Evolutionary conservation across 2,797 vertebrate species (phyloP), one percentile per base, ranked within the genome.

Genomic region (Dryobates pubescens): DNA sequence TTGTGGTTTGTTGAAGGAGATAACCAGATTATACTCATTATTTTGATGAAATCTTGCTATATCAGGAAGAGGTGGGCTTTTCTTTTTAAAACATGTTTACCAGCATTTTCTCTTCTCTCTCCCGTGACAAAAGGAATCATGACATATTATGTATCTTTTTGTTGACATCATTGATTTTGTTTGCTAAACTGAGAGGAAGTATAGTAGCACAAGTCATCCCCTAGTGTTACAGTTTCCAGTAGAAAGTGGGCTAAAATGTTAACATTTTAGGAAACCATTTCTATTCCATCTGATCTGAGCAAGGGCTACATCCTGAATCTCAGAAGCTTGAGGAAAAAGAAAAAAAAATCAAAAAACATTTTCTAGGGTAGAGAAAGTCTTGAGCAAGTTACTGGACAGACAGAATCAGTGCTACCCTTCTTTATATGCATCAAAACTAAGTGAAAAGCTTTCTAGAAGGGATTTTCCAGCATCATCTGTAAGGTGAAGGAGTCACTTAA

Each of bases 11-110:
- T 87, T 86, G 30, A 69, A 83, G 56, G 41, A 62, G n/a, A 13
- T 82, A 86, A 75, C 47, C 5, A 22, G 61, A 57, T 91, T 76
- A 47, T 29, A 34, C 18, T 91, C 18, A 43, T 57, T 83, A 67
- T 89, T 89, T 90, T 89, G 67, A 57, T 83, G 36, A 92, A 86
- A 86, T 72, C 23, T n/a, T 88, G 72, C 36, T 88, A 4, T 51
- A 53, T 67, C 56, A 90, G 41, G 49, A 34, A 69, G 56, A n/a
- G n/a, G 12, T 74, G 47, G 54, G 24, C 32, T 78, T 88, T 72
- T 56, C 23, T 15, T 67, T 83, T 81, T 78, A 59, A 49, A 91
- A 27, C 13, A 17, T 27, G 17, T 65, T 65, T 72, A 53, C 23
- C 8, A 83, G 17, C 12, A 78, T 89, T 69, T 41, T 11, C 6